Evolutionary conservation across 1,140 invertebrate genomes (phyloP), one percentile per base, ranked within the genome.

Genomic region (Lasioglossum baleicum): DNA sequence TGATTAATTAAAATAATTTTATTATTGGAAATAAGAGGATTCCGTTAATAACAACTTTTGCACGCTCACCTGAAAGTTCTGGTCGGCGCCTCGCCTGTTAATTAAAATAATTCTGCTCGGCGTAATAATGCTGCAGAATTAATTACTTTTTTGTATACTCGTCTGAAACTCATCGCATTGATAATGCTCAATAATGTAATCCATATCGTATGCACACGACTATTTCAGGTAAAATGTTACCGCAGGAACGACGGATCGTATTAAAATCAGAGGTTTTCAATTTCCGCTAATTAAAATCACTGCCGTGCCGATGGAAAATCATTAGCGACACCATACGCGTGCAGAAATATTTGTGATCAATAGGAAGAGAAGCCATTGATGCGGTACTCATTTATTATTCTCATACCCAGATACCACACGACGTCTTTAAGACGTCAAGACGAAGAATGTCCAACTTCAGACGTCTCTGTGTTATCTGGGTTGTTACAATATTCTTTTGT

Each of bases 21-120:
- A 53, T 65, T 66, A 40, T 35, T 44, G 17, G n/a, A 2, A n/a
- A 40, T 40, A 66, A 56, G 31, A 42, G 61, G 48, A 66, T 66
- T 42, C 8, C 7, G 26, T 66, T 66, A 75, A 75, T 75, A 20
- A 42, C n/a, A 2, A 75, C 66, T 75, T 53, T 65, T 66, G 40
- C 31, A 13, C 48, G 26, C 0, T 2, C 4, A 8, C 2, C 42
- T 11, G 17, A n/a, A 40, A 22, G 35, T 40, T 15, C 31, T 20
- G 5, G 6, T 10, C 7, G 22, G 8, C 5, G 20, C 40, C 40
- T 40, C 8, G 1, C 17, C 22, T 22, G 26, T 74, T 64, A 65
- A 74, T 74, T 74, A 64, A 64, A 74, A 64, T 74, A 51, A 74
- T 17, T 35, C 15, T 26, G 40, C 61, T 11, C 4, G n/a, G 8